Base-by-base conservation (phyloP, 2,113 vertebrate genomes). In the Gasterosteus aculeatus region DNA sequence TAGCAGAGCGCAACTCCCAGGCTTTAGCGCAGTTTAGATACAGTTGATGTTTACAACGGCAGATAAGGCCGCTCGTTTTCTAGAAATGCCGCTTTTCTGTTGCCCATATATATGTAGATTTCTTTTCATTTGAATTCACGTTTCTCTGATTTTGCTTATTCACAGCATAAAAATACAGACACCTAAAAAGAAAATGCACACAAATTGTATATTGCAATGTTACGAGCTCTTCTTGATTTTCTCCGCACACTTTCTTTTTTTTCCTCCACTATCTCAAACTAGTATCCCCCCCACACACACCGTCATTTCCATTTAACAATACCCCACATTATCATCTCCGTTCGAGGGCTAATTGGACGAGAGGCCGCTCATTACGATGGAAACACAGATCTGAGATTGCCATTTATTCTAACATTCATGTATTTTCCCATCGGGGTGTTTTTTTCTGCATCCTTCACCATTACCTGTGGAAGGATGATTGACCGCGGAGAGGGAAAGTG, bases 1-100 rank as follows among this genome's bases (percentile, higher is more conserved):
- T 89, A 90, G 57, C 19, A 58, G 46, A 65, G 54, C 18, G 26
- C 83, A 73, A 82, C 78, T 84, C 72, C 16, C 35, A 65, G 72
- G 81, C 75, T 82, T 7, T 1, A 33, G 51, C 75, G 4, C 39
- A 22, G 12, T 46, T 64, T 39, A 76, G 29, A 42, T 60, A 51
- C 66, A 56, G 38, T 12, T 65, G 35, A 46, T n/a, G 33, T 26
- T 16, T 19, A 47, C 16, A n/a, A 11, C 47, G 5, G 35, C 18
- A 33, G 3, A 64, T n/a, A 22, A 73, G 6, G 16, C 10, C 29
- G 3, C 29, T 49, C 0, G 3, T 10, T 35, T 66, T 58, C 16
- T 51, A 5, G 15, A 3, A 53, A 33, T 61, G 9, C n/a, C 31
- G 26, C 29, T 39, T 51, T 26, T 38, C 35, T 38, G 6, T 38